Evolutionary conservation across 1,140 invertebrate genomes (phyloP).

Genomic region (Neuroterus valhalla): DNA sequence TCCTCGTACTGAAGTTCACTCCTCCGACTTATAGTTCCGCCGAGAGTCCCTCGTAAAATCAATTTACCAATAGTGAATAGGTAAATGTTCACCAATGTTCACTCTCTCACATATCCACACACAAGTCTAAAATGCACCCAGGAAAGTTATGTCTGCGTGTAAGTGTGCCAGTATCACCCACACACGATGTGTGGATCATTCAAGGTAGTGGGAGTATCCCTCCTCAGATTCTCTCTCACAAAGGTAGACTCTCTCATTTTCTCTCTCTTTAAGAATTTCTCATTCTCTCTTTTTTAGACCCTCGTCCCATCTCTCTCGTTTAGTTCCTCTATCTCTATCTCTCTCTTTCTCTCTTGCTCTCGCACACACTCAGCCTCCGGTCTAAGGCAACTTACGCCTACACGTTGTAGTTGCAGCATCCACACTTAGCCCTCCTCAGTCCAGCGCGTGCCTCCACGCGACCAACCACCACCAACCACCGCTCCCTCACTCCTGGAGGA

Average conservation of each 20-base stretch:
- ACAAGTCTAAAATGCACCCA: conserved; percentile 41
- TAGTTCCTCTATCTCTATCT: conserved; percentile 37
- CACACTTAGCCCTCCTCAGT: conserved; percentile 73
- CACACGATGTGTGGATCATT: conserved; percentile 49
- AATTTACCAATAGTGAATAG: too few species aligned
- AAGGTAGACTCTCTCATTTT: conserved; percentile 35
- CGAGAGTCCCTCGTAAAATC: too few species aligned
- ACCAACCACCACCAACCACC: conserved; percentile 73
- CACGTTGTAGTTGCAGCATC: conserved; percentile 73
- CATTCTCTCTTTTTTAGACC: background rate
- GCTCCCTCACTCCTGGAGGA: conserved; percentile 62
- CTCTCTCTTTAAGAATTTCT: conserved; percentile 31
- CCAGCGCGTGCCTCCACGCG: conserved; percentile 75
- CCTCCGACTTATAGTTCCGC: background rate
- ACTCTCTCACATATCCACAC: conserved; percentile 25
- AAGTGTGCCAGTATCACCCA: conserved; percentile 62
- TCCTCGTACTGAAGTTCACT: conserved; percentile 1
- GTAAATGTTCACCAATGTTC: background rate
- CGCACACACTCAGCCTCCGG: conserved; percentile 52
- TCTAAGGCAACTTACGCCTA: conserved; percentile 71
- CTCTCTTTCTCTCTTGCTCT: conserved; percentile 43
- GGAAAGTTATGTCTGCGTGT: conserved; percentile 44
- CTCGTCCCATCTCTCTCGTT: conserved; percentile 25
- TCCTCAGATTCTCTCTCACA: conserved; percentile 31
- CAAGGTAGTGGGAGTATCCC: conserved; percentile 58